Conservation (phyloP, 2,888 invertebrate genomes). For the Sarcophaga carnaria region DNA sequence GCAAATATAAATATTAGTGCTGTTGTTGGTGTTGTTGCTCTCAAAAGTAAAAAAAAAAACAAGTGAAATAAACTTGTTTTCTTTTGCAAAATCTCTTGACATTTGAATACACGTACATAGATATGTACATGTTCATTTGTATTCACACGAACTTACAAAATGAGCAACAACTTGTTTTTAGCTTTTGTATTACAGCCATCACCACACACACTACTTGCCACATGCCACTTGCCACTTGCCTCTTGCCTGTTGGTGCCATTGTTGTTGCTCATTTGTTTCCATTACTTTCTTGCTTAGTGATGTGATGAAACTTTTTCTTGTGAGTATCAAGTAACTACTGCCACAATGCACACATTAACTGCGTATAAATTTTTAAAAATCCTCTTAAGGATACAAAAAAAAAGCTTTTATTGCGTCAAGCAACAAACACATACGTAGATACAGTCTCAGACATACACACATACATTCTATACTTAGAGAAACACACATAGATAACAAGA, state of each 20-base stretch:
- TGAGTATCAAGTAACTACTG: slow-evolving; percentile 31
- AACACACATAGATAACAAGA: too few species aligned
- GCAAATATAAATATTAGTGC: not conserved
- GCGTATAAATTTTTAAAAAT: slow-evolving; percentile 37
- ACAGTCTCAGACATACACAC: too few species aligned
- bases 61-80: not conserved
- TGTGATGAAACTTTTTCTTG: too few species aligned
- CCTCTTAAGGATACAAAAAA: slow-evolving; percentile 13
- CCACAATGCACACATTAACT: slow-evolving; percentile 52
- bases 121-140: slow-evolving; percentile 8
- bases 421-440: not conserved
- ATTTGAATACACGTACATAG: slow-evolving; percentile 15
- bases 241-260: too few species aligned
- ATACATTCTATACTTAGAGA: too few species aligned
- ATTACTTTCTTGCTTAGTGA: not conserved
- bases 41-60: not conserved
- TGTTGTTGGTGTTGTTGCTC: not conserved
- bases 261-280: not conserved
- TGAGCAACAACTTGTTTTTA: slow-evolving; percentile 39
- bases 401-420: not conserved
- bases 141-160: slow-evolving; percentile 9
- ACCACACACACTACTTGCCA: not conserved
- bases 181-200: not conserved
- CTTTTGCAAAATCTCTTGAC: slow-evolving; percentile 35
- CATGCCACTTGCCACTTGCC: too few species aligned